Base-by-base conservation (phyloP, 2,113 vertebrate genomes). In the Xenopus laevis region DNA sequence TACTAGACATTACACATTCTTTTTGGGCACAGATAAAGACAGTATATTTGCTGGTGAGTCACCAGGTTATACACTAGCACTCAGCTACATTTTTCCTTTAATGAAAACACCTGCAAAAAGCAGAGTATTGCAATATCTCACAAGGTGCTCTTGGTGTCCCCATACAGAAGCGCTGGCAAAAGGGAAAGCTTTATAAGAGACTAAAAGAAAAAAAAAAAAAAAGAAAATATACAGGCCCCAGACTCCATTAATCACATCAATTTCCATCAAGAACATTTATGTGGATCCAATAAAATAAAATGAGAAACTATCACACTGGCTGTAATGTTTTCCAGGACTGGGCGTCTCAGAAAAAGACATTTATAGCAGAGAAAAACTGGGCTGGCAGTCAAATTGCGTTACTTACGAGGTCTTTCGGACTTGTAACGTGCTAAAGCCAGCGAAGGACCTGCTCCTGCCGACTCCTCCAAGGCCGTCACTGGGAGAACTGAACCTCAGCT, bases 361-460 rank as follows among this genome's bases (percentile, higher is more conserved):
- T 70, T 58, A 64, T 64, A 44, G 62, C 62, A 7, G 15, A 23
- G 11, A 10, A 23, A 46, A 33, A 2, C 45, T 9, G 8, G 10
- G 4, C 23, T 44, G 30, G 2, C 10, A 58, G 45, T 66, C 13
- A 47, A 10, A n/a, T 46, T 55, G 13, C 10, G 33, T 2, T 71
- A 91, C 91, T 92, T 77, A 93, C 91, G 79, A 72, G 61, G 86
- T 65, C 73, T 86, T 91, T 68, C 86, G 83, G 83, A 84, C 82
- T 40, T 92, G 90, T 2, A 85, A n/a, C 0, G 83, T 85, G 82
- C 90, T 87, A 84, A 92, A 93, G 9, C 92, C 91, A 0, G 91
- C 89, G 17, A 93, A 93, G 80, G 92, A 93, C 64, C 87, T 87
- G 10, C 92, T 93, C 67, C 92, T 85, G 74, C 86, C 89, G 83